A percentile compares a stretch with the other conserved stretches of the same genome.
phyloP scores from a whole-genome alignment of 2,888 invertebrate genomes.

The Pharmacophagus antenor region DNA sequence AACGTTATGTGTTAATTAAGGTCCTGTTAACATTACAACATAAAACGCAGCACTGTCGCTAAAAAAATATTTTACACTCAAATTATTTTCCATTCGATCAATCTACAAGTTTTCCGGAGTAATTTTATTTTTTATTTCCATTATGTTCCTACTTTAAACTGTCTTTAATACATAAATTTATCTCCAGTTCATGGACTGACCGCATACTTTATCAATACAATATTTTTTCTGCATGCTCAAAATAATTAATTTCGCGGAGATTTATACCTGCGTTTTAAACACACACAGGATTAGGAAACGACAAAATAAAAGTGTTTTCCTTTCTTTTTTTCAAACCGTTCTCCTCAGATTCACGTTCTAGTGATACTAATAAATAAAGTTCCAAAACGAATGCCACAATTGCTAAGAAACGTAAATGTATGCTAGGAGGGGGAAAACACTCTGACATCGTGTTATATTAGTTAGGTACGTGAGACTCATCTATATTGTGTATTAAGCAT shows the following conservation, averaged over 20 bases:
- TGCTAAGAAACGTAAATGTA: constrained; percentile 46
- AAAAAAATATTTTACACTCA: neutral
- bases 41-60: no score
- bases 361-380: constrained; percentile 35
- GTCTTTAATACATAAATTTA: no score
- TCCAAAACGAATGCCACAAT: constrained; percentile 45
- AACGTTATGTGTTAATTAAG: no score
- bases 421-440: constrained; percentile 36
- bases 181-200: no score
- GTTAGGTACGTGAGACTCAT: constrained; percentile 61
- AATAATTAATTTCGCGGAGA: no score
- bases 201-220: no score
- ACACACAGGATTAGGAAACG: no score
- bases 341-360: constrained; percentile 9
- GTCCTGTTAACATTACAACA: no score
- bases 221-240: no score
- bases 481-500: constrained; percentile 47
- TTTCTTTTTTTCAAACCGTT: neutral
- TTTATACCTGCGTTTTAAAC: no score
- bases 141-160: neutral
- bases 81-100: neutral
- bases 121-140: neutral
- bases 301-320: no score
- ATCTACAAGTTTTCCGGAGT: no score
- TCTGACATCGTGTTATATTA: constrained; percentile 64